Evolutionary conservation across 2,113 vertebrate genomes (phyloP).

Genomic region (Ginglymostoma cirratum): DNA sequence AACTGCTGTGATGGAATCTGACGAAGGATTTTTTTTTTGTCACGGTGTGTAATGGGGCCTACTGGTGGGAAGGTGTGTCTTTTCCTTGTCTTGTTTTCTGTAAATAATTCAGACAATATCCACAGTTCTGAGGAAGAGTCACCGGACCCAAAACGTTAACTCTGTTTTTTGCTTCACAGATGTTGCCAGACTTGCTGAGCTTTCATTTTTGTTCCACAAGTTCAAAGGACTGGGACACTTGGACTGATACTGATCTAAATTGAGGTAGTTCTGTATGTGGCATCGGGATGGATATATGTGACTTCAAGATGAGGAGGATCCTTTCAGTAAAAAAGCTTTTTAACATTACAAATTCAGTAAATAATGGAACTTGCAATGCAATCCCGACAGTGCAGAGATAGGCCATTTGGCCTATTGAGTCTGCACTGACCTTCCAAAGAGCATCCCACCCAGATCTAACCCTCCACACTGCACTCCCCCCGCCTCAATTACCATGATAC

Average conservation of each 20-base stretch:
- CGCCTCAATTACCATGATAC: too few relatives aligned
- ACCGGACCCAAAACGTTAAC: too few relatives aligned
- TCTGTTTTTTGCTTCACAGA: too few relatives aligned
- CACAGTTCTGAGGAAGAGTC: too few relatives aligned
- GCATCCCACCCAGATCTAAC: too few relatives aligned
- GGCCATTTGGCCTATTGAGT: too few relatives aligned
- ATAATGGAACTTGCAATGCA: not conserved
- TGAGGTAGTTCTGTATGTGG: not conserved
- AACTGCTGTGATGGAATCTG: not conserved
- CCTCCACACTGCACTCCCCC: too few relatives aligned
- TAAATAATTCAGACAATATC: not conserved
- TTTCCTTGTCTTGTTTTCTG: not conserved
- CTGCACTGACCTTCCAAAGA: too few relatives aligned
- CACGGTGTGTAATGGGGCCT: not conserved
- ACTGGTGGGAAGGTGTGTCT: not conserved
- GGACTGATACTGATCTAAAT: not conserved
- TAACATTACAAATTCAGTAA: not conserved
- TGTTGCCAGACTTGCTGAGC: too few relatives aligned
- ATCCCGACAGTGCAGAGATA: too few relatives aligned
- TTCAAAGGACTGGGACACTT: not conserved
- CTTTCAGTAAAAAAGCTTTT: not conserved
- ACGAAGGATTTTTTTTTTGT: not conserved
- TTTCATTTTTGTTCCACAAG: not conserved
- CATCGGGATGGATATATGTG: too few relatives aligned
- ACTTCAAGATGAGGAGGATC: not conserved